These are phyloP conservation scores for Botia kubotai DNA, from an alignment of 2,797 vertebrate genomes.

Conservation along the genomic window DNA sequence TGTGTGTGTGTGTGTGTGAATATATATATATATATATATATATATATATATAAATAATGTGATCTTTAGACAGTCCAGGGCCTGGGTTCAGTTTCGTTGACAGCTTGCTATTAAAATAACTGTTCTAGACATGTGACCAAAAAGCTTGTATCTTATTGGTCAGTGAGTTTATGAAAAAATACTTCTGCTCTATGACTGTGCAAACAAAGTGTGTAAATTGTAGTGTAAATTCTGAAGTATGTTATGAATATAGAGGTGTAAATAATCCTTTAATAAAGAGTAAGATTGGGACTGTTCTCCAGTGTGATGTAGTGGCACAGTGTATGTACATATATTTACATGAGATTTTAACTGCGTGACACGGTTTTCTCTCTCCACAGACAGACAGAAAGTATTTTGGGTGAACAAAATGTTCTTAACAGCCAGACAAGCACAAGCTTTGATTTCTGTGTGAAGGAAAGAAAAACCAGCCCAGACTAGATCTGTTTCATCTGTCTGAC, in stretches of 20 bases:
- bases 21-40: too few relatives aligned
- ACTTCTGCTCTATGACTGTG: neutral
- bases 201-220: too few relatives aligned
- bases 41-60: too few relatives aligned
- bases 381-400: neutral
- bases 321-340: constrained; percentile 30
- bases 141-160: too few relatives aligned
- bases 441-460: constrained; percentile 1
- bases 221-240: neutral
- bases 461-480: neutral
- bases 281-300: neutral
- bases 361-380: constrained; percentile 33
- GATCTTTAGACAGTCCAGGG: too few relatives aligned
- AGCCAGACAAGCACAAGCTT: constrained; percentile 19
- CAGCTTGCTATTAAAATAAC: too few relatives aligned
- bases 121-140: too few relatives aligned
- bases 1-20: too few relatives aligned
- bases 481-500: constrained; percentile 34
- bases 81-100: too few relatives aligned
- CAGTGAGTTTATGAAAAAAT: too few relatives aligned
- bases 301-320: neutral
- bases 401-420: constrained; percentile 35
- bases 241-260: neutral
- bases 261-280: neutral
- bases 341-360: constrained; percentile 28